Percentiles rank a stretch among this genome's conserved stretches.
Evolutionary conservation across 2,797 vertebrate species (phyloP).

Genomic region (Rousettus madagascariensis): DNA sequence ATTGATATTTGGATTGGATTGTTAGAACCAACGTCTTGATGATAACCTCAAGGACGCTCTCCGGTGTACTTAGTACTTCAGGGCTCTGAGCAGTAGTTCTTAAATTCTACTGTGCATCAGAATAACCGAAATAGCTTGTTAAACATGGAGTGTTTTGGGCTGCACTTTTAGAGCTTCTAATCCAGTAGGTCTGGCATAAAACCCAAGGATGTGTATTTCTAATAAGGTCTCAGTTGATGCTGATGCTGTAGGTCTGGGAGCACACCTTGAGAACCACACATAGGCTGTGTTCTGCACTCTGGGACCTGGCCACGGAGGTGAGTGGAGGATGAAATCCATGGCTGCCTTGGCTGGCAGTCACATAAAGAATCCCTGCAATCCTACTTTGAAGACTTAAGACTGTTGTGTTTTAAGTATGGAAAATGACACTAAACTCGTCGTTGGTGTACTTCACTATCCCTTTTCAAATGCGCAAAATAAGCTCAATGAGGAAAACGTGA

Average conservation of each 20-base stretch:
- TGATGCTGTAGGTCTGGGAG: not conserved
- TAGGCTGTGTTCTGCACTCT: not conserved
- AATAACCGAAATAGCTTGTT: not conserved
- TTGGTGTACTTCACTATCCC: not conserved
- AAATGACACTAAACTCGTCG: not conserved
- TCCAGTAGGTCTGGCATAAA: not conserved
- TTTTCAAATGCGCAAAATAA: not conserved
- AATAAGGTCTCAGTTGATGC: not conserved
- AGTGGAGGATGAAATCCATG: no score
- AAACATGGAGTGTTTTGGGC: not conserved
- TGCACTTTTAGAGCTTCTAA: not conserved
- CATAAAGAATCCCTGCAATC: not conserved
- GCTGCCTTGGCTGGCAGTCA: not conserved
- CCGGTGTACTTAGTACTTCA: not conserved
- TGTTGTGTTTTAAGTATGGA: not conserved
- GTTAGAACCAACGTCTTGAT: not conserved
- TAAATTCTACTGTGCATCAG: not conserved
- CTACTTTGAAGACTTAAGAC: not conserved
- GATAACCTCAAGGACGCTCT: not conserved
- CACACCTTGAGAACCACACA: not conserved
- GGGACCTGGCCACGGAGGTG: fast-evolving
- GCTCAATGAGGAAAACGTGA: not conserved
- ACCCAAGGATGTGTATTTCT: not conserved
- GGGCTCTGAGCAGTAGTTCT: not conserved
- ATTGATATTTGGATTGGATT: not conserved